Evolutionary conservation across 2,888 invertebrate genomes (phyloP), one percentile per base, ranked within the genome.

Genomic region (Agonopterix subpropinquella): DNA sequence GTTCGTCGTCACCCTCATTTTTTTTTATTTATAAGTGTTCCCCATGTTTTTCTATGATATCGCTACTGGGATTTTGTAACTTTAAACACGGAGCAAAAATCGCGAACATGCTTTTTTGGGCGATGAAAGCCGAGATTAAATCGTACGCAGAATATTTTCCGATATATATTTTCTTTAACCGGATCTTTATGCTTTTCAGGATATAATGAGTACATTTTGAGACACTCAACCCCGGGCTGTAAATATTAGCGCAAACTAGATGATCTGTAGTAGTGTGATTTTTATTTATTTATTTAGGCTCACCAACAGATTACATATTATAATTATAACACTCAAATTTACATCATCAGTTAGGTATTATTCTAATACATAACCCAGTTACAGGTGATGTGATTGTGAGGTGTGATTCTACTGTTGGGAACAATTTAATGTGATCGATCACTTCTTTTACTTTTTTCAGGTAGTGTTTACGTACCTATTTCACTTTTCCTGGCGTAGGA

Each of bases 71-170:
- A 18, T 36, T 45, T 43, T 36, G 9, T 41, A 5, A 46, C 49
- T 37, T 46, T 45, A 41, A 50, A 52, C 44, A 52, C 54, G 41
- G 52, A 52, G 48, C 52, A 54, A 49, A 47, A 43, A 49, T 54
- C 54, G 39, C 52, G 52, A 47, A 46, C 53, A 36, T 49, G 43
- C 13, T 53, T 55, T 53, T 55, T 56, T 51, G 52, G 55, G 35
- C 45, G 41, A 49, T 55, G 53, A 55, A 55, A 55, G 11, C 47
- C 45, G 18, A 53, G 45, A 50, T 55, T 53, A 47, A 55, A 53
- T 45, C 44, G 36, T 52, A 53, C 55, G 49, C 42, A 36, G 42
- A 53, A 52, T 42, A 55, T 42, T 47, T 52, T 53, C 11, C 55
- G 50, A 43, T 53, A 55, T 41, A 55, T 49, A 11, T 43, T 49